phyloP scores from a whole-genome alignment of 2,888 invertebrate species.

The Lochmaea crataegi region DNA sequence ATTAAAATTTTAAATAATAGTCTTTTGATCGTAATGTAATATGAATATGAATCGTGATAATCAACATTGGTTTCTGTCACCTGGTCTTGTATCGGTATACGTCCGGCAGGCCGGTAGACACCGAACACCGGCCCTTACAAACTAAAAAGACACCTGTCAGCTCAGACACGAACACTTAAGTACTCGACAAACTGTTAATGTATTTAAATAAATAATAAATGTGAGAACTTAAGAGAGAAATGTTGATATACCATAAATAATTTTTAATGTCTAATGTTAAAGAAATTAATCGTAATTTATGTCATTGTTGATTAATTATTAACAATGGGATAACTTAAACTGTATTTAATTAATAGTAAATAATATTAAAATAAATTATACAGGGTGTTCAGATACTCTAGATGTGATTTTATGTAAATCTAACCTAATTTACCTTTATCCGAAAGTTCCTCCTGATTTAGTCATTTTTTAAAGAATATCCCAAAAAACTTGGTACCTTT shows the following conservation, averaged over 20 bases:
- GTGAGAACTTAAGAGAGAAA: slow-evolving; percentile 15
- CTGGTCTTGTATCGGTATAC: slow-evolving; percentile 17
- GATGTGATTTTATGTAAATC: too few species aligned
- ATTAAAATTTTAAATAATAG: neutral
- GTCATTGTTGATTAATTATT: too few species aligned
- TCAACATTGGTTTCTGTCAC: slow-evolving; percentile 19
- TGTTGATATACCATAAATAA: neutral
- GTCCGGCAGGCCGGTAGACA: slow-evolving; percentile 12
- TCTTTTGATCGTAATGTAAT: neutral
- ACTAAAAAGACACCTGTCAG: slow-evolving; percentile 25
- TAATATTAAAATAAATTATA: too few species aligned
- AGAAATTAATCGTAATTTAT: too few species aligned
- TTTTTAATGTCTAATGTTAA: too few species aligned
- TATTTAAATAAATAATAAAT: slow-evolving; percentile 29
- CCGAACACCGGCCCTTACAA: slow-evolving; percentile 18
- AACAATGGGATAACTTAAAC: too few species aligned
- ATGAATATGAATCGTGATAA: slow-evolving; percentile 18
- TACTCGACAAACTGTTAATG: slow-evolving; percentile 30
- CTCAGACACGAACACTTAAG: slow-evolving; percentile 27
- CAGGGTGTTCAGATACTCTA: too few species aligned
- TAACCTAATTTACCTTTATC: too few species aligned
- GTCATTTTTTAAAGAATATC: too few species aligned
- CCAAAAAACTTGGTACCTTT: too few species aligned
- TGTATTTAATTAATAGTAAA: too few species aligned
- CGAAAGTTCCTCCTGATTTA: too few species aligned